Base-by-base conservation (phyloP, 1,140 invertebrate species). In the Drosophila sp. region DNA sequence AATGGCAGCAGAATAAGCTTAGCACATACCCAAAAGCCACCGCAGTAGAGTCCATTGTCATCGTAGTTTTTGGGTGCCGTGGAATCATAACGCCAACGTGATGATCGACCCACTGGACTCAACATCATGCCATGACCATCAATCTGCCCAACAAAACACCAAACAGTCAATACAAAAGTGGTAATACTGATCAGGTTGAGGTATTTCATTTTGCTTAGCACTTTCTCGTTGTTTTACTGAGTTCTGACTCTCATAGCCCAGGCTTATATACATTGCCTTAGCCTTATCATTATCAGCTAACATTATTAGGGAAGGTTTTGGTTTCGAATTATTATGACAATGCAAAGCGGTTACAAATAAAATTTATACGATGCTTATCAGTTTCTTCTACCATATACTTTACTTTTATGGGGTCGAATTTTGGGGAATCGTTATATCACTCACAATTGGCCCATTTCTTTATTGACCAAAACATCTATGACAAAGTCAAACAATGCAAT, bases 11-110 rank as follows among this genome's bases (percentile, higher is more conserved):
- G 9, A 6, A 25, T 25, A 11, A 25, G 11, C 4, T 7, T 11
- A 4, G 16, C 7, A 76, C 61, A 16, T 64, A 90, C 87, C 89
- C 73, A 72, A 34, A 92, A 92, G 51, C 95, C 95, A 7, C 95
- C 95, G 80, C 95, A 96, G 80, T 93, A 95, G 36, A 94, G 91
- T 43, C 93, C 92, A 77, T 94, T 94, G 69, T 96, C 95, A 40
- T 94, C 90, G 50, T 94, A 95, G 89, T 96, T 95, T 2, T 63
- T 43, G 2, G 93, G 93, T 1, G 94, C 94, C 6, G 91, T 71
- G 46, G 92, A 93, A 18, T 94, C 93, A 43, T 92, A 92, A 34
- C 95, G 93, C 95, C 95, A 96, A n/a, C 95, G 92, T 11, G 94
- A 93, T 56, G 94, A 94, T 67, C 96, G 93, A 27, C 94, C 93